phyloP scores from a whole-genome alignment of 2,888 invertebrate genomes.

The Sinodicranocentrus sp. region DNA sequence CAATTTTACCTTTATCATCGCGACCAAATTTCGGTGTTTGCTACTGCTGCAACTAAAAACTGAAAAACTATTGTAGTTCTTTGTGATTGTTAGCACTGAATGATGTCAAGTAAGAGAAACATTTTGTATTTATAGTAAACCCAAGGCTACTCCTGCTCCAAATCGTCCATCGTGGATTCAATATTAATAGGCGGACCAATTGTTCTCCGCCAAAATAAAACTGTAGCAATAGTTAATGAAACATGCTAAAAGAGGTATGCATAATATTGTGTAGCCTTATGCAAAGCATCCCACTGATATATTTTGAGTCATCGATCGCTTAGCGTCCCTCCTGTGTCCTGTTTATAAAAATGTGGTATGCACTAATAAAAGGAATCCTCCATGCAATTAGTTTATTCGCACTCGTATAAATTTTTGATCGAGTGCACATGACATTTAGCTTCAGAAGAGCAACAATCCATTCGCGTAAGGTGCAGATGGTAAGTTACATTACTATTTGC shows the following conservation, averaged over 20 bases:
- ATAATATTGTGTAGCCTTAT: too few species aligned
- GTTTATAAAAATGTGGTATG: slow-evolving; percentile 3
- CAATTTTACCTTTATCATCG: slow-evolving; percentile 39
- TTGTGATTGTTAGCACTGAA: slow-evolving; percentile 18
- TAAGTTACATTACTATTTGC: too few species aligned
- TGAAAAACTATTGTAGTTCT: slow-evolving; percentile 14
- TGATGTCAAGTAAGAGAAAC: slow-evolving; percentile 10
- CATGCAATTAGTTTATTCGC: background rate
- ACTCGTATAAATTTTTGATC: background rate
- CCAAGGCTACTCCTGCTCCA: slow-evolving; percentile 35
- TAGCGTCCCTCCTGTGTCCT: background rate
- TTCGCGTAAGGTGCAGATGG: too few species aligned
- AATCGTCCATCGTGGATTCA: slow-evolving; percentile 22
- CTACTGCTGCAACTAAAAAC: slow-evolving; percentile 14
- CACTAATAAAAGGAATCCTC: background rate
- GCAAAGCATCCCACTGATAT: too few species aligned
- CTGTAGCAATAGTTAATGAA: background rate
- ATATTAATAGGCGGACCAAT: background rate
- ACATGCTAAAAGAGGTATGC: background rate
- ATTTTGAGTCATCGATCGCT: too few species aligned
- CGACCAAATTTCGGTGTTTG: background rate
- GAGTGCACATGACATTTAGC: background rate
- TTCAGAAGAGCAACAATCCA: background rate
- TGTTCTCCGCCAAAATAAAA: background rate
- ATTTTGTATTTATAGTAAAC: slow-evolving; percentile 47